These are phyloP conservation scores for Drosophila equinoxialis DNA, from an alignment of 1,140 invertebrate genomes.

Conservation along the genomic window DNA sequence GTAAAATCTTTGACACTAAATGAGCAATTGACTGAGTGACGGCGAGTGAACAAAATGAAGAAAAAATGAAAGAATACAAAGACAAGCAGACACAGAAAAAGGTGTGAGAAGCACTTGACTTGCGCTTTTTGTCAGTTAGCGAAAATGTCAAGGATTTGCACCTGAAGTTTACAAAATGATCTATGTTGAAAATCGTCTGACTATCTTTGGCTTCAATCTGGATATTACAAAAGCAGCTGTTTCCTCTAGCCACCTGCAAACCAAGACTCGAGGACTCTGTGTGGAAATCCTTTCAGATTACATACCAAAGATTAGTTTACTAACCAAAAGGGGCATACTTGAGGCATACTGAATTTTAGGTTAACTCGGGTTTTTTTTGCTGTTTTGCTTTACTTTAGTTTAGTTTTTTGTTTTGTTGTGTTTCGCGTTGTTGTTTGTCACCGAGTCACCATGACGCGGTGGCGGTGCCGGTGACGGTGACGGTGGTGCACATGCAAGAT, in stretches of 20 bases:
- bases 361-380: conserved; percentile 40
- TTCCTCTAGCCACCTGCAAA: conserved; percentile 10
- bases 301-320: conserved; percentile 60
- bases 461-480: too few species aligned
- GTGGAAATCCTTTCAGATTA: conserved; percentile 56
- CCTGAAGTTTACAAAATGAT: conserved; percentile 33
- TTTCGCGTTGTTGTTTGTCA: conserved; percentile 34
- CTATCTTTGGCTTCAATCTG: conserved; percentile 21
- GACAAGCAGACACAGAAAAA: conserved; percentile 9
- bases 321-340: conserved; percentile 8
- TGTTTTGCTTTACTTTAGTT: conserved; percentile 43
- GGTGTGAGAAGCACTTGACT: conserved; percentile 41
- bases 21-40: conserved; percentile 77
- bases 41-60: conserved; percentile 11
- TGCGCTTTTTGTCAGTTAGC: conserved; percentile 18
- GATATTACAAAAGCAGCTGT: conserved; percentile 9
- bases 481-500: conserved; percentile 64
- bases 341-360: conserved; percentile 8
- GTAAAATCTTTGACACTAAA: conserved; percentile 81
- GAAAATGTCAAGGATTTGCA: conserved; percentile 59
- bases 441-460: conserved; percentile 16
- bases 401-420: conserved; percentile 28
- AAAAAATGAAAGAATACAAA: background rate
- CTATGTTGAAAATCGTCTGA: conserved; percentile 15
- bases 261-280: background rate